Base-by-base conservation (phyloP, 1,140 invertebrate genomes). In the Teleogryllus occipitalis region DNA sequence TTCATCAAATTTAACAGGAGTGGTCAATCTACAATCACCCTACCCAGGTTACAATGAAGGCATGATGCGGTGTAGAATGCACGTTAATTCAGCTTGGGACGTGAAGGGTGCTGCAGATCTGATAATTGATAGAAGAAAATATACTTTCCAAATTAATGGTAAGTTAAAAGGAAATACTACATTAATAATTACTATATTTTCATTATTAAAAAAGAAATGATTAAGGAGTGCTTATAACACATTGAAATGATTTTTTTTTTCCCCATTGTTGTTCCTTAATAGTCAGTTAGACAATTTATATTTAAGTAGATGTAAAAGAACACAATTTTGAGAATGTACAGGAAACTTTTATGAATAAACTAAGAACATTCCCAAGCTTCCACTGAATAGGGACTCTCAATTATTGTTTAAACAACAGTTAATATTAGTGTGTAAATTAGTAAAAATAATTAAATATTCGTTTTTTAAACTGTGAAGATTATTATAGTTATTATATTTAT, bases 51-150 rank as follows among this genome's bases (percentile, higher is more conserved):
- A 93, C 81, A 89, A 86, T 21, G 90, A 88, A 82, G 91, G 91
- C 7, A 88, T 90, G 18, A 83, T 94, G 15, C 88, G 88, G 7
- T 92, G 91, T 18, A 89, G 90, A 80, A 88, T 94, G 73, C 87
- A 88, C 18, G 84, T 92, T 0, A 89, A 88, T 27, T 87, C 90
- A 22, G 87, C 90, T 72, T 87, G 88, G 82, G 84, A 84, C 80
- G 88, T 94, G 22, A 85, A 89, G 21, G 93, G 92, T 8, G 88
- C 89, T 2, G 91, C 91, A 3, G 89, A 91, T 78, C 83, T 94
- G 14, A 89, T 92, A 79, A 84, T 94, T 18, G 92, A 94, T 82
- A 88, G 91, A 54, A 89, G 90, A 81, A 89, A 91, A 65, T 90
- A 92, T 78, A 90, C 90, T 0, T 88, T 90, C 1, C 86, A 86